Evolutionary conservation across 1,140 invertebrate species (phyloP), one percentile per base, ranked within the genome.

Genomic region (Anoplophora glabripennis): DNA sequence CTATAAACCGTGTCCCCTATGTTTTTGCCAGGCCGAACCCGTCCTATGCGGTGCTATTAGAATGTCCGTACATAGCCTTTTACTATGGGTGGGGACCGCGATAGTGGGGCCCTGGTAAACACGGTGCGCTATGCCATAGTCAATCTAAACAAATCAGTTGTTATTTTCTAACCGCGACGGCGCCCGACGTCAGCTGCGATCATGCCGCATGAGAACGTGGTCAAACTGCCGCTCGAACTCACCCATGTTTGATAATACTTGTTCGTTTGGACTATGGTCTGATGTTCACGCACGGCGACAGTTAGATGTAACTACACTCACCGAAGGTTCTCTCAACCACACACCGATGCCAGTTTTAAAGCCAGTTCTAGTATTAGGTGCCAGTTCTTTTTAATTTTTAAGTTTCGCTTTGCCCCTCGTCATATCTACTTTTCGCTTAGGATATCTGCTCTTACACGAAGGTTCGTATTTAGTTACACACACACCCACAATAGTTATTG

Each of bases 1-100:
- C 21, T 48, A 48, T 57, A 57, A 11, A 40, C 12, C 36, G 34
- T 48, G 46, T 36, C 46, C 17, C 49, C 45, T 57, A 47, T 37
- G 36, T 47, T 53, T 53, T 57, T 48, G 40, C 54, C 47, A 18
- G 45, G 40, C 54, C 47, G 33, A 40, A 36, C 54, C 47, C 54
- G 54, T 45, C 45, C 37, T 57, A 48, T 57, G 21, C 21, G 21
- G 21, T 28, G 42, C 56, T 57, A 57, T 57, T 57, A 57, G 56
- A 57, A 57, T 57, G 56, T 57, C 56, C 44, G 56, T 57, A 57
- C 56, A 57, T 57, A 57, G 56, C 56, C 56, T 57, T 57, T 57
- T 57, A 57, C 56, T 57, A 57, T 57, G 56, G 44, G 56, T 57
- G 56, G 56, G 56, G 56, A 57, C 37, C 46, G 46, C 36, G 45